A percentile compares a stretch with the other conserved stretches of the same genome.
These are phyloP conservation scores for Syrmaticus mikado DNA, from an alignment of 2,113 vertebrate species.

Conservation along the genomic window DNA sequence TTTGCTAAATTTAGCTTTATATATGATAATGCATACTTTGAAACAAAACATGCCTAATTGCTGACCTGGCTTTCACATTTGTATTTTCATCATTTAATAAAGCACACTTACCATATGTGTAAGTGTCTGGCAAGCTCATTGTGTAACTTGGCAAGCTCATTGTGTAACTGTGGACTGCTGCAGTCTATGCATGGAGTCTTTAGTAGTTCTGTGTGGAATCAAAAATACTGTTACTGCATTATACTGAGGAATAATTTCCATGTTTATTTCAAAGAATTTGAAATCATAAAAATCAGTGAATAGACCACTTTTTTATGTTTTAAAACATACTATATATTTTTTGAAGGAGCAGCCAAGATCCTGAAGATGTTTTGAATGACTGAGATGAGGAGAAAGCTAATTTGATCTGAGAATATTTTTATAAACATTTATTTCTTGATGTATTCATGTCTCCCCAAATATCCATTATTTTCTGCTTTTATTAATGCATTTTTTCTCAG, in stretches of 20 bases:
- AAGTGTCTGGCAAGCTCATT: background rate
- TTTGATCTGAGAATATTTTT: background rate
- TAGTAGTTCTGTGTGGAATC: background rate
- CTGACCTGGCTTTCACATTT: background rate
- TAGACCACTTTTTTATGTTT: background rate
- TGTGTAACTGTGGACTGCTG: background rate
- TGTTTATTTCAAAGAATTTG: background rate
- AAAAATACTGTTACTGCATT: background rate
- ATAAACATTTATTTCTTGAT: background rate
- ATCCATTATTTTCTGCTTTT: background rate
- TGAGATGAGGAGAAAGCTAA: background rate
- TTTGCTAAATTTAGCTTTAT: background rate
- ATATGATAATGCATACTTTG: background rate
- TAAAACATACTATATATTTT: background rate
- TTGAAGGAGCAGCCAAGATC: background rate
- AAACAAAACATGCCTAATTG: background rate
- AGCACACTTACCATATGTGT: rapidly evolving
- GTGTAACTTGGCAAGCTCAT: background rate
- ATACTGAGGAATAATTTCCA: background rate
- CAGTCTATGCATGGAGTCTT: background rate
- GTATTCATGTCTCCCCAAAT: background rate
- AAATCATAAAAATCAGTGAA: conserved; percentile 7
- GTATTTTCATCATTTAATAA: background rate
- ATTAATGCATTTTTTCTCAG: background rate
- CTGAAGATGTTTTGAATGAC: background rate